These are phyloP conservation scores for Metellina segmentata DNA, from an alignment of 2,888 invertebrate species.

Conservation along the genomic window DNA sequence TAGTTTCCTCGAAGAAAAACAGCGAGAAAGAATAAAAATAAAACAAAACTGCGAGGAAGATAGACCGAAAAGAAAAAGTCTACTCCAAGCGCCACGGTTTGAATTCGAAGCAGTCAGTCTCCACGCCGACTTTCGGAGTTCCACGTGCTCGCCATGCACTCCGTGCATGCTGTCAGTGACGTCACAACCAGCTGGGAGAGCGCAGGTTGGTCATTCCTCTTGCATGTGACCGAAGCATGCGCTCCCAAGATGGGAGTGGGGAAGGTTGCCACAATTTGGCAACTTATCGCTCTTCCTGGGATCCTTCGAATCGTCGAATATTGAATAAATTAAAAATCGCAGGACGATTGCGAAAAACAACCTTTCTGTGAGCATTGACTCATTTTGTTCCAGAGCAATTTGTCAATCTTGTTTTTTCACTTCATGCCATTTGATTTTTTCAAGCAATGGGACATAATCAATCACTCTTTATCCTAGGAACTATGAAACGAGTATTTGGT, in stretches of 20 bases:
- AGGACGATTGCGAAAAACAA: background rate
- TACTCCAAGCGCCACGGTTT: constrained; percentile 4
- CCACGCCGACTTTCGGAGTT: no score
- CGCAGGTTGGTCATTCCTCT: constrained; percentile 55
- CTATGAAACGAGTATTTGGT: no score
- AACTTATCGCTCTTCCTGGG: constrained; percentile 6
- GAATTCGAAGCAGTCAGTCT: constrained; percentile 28
- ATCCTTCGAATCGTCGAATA: background rate
- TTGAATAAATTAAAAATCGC: background rate
- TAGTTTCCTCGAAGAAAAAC: no score
- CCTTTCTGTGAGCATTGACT: background rate
- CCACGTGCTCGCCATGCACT: constrained; percentile 67
- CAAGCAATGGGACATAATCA: no score
- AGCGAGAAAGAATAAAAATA: no score
- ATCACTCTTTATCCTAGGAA: no score
- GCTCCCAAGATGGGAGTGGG: constrained; percentile 15
- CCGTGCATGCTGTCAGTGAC: constrained; percentile 54
- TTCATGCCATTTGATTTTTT: no score
- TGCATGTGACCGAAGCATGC: constrained; percentile 69
- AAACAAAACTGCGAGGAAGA: background rate
- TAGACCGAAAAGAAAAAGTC: constrained; percentile 4
- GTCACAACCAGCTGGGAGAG: constrained; percentile 70
- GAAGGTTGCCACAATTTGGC: constrained; percentile 2
- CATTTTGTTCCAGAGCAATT: background rate
- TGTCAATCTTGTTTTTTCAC: background rate